phyloP scores from a whole-genome alignment of 1,140 invertebrate genomes.

The Paramacrobiotus metropolitanus region DNA sequence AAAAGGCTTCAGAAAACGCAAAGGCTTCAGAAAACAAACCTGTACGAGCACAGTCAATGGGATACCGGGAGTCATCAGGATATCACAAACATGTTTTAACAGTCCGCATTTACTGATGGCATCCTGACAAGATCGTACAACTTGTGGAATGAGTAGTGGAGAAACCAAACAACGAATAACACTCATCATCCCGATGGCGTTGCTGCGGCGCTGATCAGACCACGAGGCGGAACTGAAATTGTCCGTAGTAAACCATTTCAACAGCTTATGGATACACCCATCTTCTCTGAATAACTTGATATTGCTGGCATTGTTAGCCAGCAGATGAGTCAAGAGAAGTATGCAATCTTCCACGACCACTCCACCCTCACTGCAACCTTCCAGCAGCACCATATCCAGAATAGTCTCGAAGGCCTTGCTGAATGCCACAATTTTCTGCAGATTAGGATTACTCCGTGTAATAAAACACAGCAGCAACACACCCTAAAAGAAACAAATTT shows the following conservation, averaged over 20 bases:
- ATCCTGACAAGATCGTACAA: neutral
- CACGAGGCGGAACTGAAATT: conserved; percentile 6
- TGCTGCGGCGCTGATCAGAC: conserved; percentile 6
- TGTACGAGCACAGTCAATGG: conserved; percentile 85
- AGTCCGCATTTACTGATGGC: conserved; percentile 21
- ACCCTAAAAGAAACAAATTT: conserved; percentile 31
- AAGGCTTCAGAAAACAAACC: conserved; percentile 13
- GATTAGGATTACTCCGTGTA: conserved; percentile 84
- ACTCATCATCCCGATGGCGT: neutral
- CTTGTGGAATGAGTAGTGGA: conserved; percentile 24
- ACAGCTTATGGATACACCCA: conserved; percentile 15
- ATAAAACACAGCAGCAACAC: conserved; percentile 73
- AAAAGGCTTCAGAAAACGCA: neutral
- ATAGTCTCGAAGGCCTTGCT: conserved; percentile 93
- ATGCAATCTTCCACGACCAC: conserved; percentile 96
- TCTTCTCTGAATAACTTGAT: conserved; percentile 97
- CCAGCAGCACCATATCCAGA: conserved; percentile 70
- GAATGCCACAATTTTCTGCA: conserved; percentile 98
- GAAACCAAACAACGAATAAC: conserved; percentile 55
- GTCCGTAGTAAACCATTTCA: neutral
- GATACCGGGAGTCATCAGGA: conserved; percentile 83
- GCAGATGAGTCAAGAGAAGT: conserved; percentile 70
- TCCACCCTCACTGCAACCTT: conserved; percentile 78
- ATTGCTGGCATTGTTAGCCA: conserved; percentile 87
- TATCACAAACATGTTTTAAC: conserved; percentile 40